Evolutionary conservation across 2,888 invertebrate species (phyloP).

Genomic region (Digitonthophagus gazella): DNA sequence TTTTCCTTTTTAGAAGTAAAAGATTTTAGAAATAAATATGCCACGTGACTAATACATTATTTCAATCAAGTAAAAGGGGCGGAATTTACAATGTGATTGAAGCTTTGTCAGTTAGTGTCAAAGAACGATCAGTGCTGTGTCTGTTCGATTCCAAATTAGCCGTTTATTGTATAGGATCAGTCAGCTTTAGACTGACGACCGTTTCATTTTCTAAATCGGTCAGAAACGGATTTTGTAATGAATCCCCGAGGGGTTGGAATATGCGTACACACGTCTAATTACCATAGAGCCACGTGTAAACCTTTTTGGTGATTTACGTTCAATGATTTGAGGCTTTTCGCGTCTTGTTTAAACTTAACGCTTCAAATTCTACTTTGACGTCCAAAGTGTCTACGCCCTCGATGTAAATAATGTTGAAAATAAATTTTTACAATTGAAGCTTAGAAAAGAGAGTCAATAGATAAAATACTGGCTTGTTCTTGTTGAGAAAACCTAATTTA

Average conservation of each 20-base stretch:
- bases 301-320: slow-evolving; percentile 36
- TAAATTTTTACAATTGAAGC: no score
- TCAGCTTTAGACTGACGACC: slow-evolving; percentile 17
- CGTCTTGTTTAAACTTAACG: slow-evolving; percentile 29
- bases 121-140: slow-evolving; percentile 46
- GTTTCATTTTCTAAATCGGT: slow-evolving; percentile 29
- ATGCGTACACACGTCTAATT: slow-evolving; percentile 33
- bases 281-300: slow-evolving; percentile 36
- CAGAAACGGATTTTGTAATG: slow-evolving; percentile 6
- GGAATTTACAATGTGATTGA: slow-evolving; percentile 52
- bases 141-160: slow-evolving; percentile 48
- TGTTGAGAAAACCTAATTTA: no score
- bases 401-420: neutral
- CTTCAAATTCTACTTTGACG: slow-evolving; percentile 2
- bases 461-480: neutral
- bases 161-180: slow-evolving; percentile 41
- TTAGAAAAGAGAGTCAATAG: neutral
- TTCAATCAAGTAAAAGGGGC: slow-evolving; percentile 38
- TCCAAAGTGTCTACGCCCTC: neutral
- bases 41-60: neutral
- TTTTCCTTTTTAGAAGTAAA: no score
- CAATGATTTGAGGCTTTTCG: no score
- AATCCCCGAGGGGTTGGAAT: slow-evolving; percentile 1
- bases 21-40: neutral
- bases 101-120: slow-evolving; percentile 45